Percentiles rank a stretch among this genome's conserved stretches.
Evolutionary conservation across 2,797 vertebrate species (phyloP).

Genomic region (Discoglossus pictus): DNA sequence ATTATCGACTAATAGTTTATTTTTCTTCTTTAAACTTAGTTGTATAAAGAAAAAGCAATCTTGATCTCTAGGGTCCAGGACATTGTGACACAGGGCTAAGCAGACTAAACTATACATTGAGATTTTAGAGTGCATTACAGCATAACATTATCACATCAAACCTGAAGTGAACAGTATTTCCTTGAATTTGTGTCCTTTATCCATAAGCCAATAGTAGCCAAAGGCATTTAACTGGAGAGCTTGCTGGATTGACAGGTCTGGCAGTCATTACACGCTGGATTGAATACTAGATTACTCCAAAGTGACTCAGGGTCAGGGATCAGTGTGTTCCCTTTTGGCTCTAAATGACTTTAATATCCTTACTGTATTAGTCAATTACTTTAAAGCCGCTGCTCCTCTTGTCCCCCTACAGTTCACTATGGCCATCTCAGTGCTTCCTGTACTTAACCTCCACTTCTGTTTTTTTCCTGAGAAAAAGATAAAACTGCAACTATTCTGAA

Average conservation of each 20-base stretch:
- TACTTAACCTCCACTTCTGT: slow-evolving; percentile 82
- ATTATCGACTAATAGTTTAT: slow-evolving; percentile 55
- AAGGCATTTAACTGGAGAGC: slow-evolving; percentile 87
- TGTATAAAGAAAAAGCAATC: slow-evolving; percentile 73
- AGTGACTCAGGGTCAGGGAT: slow-evolving; percentile 99
- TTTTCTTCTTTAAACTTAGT: slow-evolving; percentile 71
- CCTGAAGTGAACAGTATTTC: slow-evolving; percentile 79
- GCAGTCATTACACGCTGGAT: slow-evolving; percentile 99
- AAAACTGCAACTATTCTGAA: slow-evolving; percentile 71
- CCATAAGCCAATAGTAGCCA: slow-evolving; percentile 82
- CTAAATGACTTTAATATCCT: slow-evolving; percentile 99
- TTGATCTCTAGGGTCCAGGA: slow-evolving; percentile 75
- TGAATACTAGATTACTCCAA: slow-evolving; percentile 99
- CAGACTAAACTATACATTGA: slow-evolving; percentile 79
- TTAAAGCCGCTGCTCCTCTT: slow-evolving; percentile 86
- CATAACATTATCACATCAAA: slow-evolving; percentile 81
- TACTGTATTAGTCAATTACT: slow-evolving; percentile 99
- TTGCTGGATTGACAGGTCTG: slow-evolving; percentile 96
- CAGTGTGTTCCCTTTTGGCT: slow-evolving; percentile 98
- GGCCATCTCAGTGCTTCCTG: slow-evolving; percentile 83
- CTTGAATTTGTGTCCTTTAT: slow-evolving; percentile 77
- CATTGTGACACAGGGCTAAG: slow-evolving; percentile 80
- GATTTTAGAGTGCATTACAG: slow-evolving; percentile 78
- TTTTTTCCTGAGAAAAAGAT: slow-evolving; percentile 77
- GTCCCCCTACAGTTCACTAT: slow-evolving; percentile 77